phyloP scores from a whole-genome alignment of 1,140 invertebrate species.

The Bombus cullumanus region DNA sequence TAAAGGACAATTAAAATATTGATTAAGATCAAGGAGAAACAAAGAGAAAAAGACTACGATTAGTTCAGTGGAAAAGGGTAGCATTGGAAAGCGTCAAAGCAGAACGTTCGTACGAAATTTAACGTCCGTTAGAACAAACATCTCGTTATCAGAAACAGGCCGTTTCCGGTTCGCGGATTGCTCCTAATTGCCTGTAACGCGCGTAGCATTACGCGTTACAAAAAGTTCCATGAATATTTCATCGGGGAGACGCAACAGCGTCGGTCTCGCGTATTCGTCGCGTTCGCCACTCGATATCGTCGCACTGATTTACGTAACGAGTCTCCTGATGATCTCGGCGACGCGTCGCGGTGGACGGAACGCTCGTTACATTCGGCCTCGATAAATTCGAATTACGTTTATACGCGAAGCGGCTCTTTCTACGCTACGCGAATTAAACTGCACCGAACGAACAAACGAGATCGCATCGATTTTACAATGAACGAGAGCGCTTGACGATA shows the following conservation, averaged over 20 bases:
- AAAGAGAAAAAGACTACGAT: no score
- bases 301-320: slow-evolving; percentile 7
- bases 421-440: not conserved
- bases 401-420: not conserved
- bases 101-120: no score
- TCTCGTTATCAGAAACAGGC: not conserved
- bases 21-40: no score
- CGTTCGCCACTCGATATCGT: not conserved
- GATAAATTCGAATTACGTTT: slow-evolving; percentile 13
- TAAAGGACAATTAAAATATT: no score
- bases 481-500: no score
- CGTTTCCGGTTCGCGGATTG: not conserved
- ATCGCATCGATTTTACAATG: no score
- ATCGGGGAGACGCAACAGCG: not conserved
- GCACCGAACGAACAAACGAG: not conserved
- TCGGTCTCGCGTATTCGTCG: not conserved
- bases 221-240: slow-evolving; percentile 18
- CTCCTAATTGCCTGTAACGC: slow-evolving; percentile 5
- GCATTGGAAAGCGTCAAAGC: no score
- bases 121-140: not conserved
- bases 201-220: not conserved
- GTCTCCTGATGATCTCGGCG: not conserved
- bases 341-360: not conserved
- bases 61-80: no score
- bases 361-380: not conserved